A percentile compares a stretch with the other conserved stretches of the same genome.
Conservation (phyloP, 92 coral and sea anemone species). For the Palythoa heliodiscus region DNA sequence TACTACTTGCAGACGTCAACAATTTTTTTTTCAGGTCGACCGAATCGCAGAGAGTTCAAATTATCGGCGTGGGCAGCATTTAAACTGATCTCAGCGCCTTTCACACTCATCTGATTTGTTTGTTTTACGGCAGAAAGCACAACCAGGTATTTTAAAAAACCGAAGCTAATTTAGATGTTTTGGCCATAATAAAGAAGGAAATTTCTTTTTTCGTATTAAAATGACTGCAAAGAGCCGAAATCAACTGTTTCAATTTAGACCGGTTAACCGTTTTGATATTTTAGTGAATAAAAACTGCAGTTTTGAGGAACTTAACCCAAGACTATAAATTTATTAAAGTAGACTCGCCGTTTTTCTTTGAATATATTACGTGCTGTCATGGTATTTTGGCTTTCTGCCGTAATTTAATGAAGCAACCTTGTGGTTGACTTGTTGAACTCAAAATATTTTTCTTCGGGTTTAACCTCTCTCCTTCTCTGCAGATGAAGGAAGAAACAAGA, state of each 20-base stretch:
- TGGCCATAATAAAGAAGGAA: neutral
- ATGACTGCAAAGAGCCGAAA: neutral
- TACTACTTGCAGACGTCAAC: slow-evolving; percentile 12
- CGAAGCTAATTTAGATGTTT: neutral
- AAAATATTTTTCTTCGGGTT: neutral
- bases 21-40: neutral
- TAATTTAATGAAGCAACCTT: neutral
- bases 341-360: neutral
- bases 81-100: slow-evolving; percentile 9
- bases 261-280: neutral
- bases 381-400: slow-evolving; percentile 2
- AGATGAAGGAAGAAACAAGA: slow-evolving; percentile 91
- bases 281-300: neutral
- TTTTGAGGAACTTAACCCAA: neutral
- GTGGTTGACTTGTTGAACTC: neutral
- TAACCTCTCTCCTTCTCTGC: slow-evolving; percentile 34
- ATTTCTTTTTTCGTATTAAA: neutral
- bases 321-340: neutral
- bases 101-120: slow-evolving; percentile 25
- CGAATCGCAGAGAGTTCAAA: neutral
- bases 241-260: neutral
- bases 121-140: slow-evolving; percentile 26
- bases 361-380: neutral
- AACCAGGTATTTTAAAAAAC: slow-evolving; percentile 21
- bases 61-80: slow-evolving; percentile 5